Conservation (phyloP, 2,888 invertebrate genomes). For the Platycheirus rosarum region DNA sequence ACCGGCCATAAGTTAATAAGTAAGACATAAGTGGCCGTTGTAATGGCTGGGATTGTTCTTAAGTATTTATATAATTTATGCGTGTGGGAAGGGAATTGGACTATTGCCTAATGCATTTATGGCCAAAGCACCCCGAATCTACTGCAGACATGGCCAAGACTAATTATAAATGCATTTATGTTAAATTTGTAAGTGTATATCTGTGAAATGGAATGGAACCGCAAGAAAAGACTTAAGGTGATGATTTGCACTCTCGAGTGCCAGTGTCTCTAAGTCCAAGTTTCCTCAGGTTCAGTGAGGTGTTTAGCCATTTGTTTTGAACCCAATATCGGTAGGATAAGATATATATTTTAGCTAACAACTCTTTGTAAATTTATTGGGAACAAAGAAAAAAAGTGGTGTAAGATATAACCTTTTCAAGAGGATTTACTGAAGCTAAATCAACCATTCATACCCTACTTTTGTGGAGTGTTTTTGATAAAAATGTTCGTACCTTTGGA, state of each 20-base stretch:
- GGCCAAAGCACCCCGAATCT: slow-evolving; percentile 7
- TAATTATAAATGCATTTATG: slow-evolving; percentile 36
- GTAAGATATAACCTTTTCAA: too few species aligned
- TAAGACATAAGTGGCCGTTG: slow-evolving; percentile 34
- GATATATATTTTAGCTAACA: background rate
- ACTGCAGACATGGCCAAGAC: background rate
- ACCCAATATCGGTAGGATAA: background rate
- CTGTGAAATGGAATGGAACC: slow-evolving; percentile 32
- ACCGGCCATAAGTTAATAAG: too few species aligned
- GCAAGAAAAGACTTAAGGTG: slow-evolving; percentile 21
- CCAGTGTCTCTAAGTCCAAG: slow-evolving; percentile 2
- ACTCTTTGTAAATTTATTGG: too few species aligned
- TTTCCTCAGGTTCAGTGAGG: background rate
- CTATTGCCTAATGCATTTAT: slow-evolving; percentile 57
- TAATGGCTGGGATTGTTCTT: slow-evolving; percentile 29
- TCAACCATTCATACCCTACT: too few species aligned
- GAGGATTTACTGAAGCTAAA: too few species aligned
- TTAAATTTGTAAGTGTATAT: slow-evolving; percentile 21
- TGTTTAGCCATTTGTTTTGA: background rate
- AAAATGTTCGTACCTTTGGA: too few species aligned
- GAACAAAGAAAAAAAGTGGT: too few species aligned
- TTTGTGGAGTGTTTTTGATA: too few species aligned
- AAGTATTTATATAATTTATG: slow-evolving; percentile 38
- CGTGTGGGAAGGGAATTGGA: slow-evolving; percentile 30
- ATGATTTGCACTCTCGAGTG: slow-evolving; percentile 29